Conservation (phyloP, 1,140 invertebrate species). For the Zaprionus lachaisei region DNA sequence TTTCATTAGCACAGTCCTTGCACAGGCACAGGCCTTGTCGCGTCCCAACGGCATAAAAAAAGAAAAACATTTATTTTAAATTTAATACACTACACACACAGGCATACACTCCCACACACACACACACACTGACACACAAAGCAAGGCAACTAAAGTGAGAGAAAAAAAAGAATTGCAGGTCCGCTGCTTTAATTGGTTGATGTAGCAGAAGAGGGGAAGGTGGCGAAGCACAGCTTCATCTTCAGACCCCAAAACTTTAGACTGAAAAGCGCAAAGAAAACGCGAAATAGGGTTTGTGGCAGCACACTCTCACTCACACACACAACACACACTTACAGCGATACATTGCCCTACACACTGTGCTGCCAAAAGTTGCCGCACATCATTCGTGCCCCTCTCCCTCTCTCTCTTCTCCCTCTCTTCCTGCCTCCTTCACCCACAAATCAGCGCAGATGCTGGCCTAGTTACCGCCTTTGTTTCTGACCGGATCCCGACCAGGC, state of each 20-base stretch:
- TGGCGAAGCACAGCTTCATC: conserved; percentile 5
- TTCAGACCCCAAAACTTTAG: conserved; percentile 42
- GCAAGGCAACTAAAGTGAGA: conserved; percentile 29
- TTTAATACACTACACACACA: conserved; percentile 66
- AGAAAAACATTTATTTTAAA: conserved; percentile 78
- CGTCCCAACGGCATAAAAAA: conserved; percentile 43
- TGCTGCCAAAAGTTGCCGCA: conserved; percentile 57
- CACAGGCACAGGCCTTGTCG: neutral
- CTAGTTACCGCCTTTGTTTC: conserved; percentile 76
- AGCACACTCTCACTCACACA: conserved; percentile 54
- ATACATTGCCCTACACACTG: neutral
- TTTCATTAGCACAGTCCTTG: conserved; percentile 65
- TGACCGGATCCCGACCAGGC: conserved; percentile 52
- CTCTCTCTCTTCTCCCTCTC: too few relatives aligned
- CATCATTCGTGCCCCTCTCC: conserved; percentile 1
- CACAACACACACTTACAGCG: neutral
- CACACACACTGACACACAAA: neutral
- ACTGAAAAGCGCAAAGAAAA: conserved; percentile 78
- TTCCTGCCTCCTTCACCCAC: neutral
- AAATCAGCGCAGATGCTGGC: conserved; percentile 74
- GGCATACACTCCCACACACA: conserved; percentile 21
- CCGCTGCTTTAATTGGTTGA: conserved; percentile 69
- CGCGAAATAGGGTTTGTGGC: conserved; percentile 38
- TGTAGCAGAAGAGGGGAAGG: neutral
- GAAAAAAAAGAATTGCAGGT: conserved; percentile 48